A percentile compares a stretch with the other conserved stretches of the same genome.
These are phyloP conservation scores for Megathymus violae DNA, from an alignment of 1,140 invertebrate species.

Conservation along the genomic window DNA sequence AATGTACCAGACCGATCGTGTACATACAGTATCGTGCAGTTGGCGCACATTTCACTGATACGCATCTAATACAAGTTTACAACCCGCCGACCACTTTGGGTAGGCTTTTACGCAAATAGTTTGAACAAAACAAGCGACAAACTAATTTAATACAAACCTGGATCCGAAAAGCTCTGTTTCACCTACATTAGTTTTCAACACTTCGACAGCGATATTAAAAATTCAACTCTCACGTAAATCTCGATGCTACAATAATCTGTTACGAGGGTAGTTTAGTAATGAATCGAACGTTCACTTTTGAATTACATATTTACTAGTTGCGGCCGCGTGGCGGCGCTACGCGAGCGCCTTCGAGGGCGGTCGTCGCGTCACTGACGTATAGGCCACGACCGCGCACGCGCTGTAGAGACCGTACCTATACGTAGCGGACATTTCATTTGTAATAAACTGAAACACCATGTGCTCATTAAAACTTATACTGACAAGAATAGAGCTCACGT, in stretches of 20 bases:
- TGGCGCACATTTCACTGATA: slow-evolving; percentile 14
- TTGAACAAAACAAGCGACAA: slow-evolving; percentile 62
- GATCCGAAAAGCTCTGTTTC: slow-evolving; percentile 52
- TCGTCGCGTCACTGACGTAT: slow-evolving; percentile 59
- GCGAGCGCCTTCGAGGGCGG: slow-evolving; percentile 55
- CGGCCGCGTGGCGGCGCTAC: slow-evolving; percentile 49
- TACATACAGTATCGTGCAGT: slow-evolving; percentile 10
- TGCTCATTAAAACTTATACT: slow-evolving; percentile 25
- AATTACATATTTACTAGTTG: slow-evolving; percentile 60
- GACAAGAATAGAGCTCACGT: slow-evolving; percentile 40
- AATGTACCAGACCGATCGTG: no score
- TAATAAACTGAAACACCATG: slow-evolving; percentile 60
- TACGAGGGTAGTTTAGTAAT: slow-evolving; percentile 31
- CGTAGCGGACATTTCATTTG: slow-evolving; percentile 62
- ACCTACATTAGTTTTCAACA: slow-evolving; percentile 43
- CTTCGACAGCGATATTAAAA: slow-evolving; percentile 60
- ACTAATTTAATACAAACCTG: slow-evolving; percentile 76
- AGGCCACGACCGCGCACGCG: slow-evolving; percentile 58
- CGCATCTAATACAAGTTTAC: slow-evolving; percentile 22
- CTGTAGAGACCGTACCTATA: slow-evolving; percentile 54
- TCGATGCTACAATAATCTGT: slow-evolving; percentile 20
- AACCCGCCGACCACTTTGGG: slow-evolving; percentile 21
- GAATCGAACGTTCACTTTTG: slow-evolving; percentile 39
- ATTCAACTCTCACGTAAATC: slow-evolving; percentile 45
- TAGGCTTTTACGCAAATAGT: slow-evolving; percentile 30